Base-by-base conservation (phyloP, 2,888 invertebrate genomes). In the Branchipolynoe longqiensis region DNA sequence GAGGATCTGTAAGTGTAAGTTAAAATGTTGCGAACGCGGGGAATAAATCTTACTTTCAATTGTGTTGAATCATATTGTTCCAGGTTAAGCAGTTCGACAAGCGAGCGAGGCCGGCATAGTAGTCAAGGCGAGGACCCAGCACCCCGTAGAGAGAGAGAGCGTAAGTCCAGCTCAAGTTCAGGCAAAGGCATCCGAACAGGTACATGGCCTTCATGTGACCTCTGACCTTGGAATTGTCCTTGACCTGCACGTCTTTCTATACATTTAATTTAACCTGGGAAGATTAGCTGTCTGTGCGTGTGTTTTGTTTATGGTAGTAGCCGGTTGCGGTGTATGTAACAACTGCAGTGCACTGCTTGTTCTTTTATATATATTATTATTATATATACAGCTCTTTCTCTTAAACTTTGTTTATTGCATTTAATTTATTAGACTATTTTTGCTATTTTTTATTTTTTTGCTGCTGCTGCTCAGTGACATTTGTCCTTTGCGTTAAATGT, bases 171-270 rank as follows among this genome's bases (percentile, higher is more conserved):
- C 88, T 89, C 89, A 62, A 89, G 91, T 85, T 90, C 90, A 62
- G 90, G 90, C 73, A 91, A 91, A 89, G 90, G 91, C 18, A 87
- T 88, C 56, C 88, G 90, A 78, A 89, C 90, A 88, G 90, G 91
- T 91, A 78, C 56, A 64, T 59, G 58, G 64, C 41, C 74, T 41
- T 64, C 36, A 38, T 58, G 82, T 58, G n/a, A 82, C 38, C 56
- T 31, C 25, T 54, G n/a, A 58, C 56, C 38, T 14, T 82, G 12
- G 81, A 40, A 58, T 58, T 38, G 82, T 38, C 48, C 48, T 58
- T 38, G 69, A 69, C 69, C 69, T 69, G 69, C 69, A 48, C 58
- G 54, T 14, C 54, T 31, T 41, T 78, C 78, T n/a, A n/a, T n/a
- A 41, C 78, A 28, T 78, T 78, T 14, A 73, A 22, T 40, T 33